A percentile compares a stretch with the other conserved stretches of the same genome.
phyloP scores from a whole-genome alignment of 2,888 invertebrate species.

The Cylloceria caligata region DNA sequence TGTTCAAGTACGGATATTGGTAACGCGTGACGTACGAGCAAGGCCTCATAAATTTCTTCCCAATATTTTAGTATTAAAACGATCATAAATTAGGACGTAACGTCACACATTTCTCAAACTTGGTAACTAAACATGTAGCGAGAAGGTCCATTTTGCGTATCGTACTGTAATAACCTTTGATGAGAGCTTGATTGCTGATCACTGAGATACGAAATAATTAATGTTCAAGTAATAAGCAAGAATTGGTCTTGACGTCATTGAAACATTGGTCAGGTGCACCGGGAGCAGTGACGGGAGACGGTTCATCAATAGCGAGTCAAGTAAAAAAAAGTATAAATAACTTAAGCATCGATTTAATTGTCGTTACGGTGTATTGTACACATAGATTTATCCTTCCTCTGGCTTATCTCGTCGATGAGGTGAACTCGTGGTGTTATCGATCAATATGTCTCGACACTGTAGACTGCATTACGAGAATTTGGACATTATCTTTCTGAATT shows the following conservation, averaged over 20 bases:
- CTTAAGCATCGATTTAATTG: conserved; percentile 60
- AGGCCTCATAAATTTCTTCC: not conserved
- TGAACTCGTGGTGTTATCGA: conserved; percentile 37
- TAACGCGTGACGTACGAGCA: not conserved
- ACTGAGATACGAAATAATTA: conserved; percentile 60
- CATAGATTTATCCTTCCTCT: conserved; percentile 13
- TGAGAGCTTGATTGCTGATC: conserved; percentile 60
- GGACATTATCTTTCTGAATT: conserved; percentile 18
- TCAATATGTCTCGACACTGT: conserved; percentile 41
- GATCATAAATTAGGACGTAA: not conserved
- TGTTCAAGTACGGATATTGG: not conserved
- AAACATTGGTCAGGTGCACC: conserved; percentile 41
- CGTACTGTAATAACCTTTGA: conserved; percentile 41
- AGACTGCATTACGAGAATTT: conserved; percentile 16
- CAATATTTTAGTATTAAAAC: not conserved
- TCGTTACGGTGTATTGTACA: conserved; percentile 45
- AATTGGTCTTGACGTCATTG: conserved; percentile 58
- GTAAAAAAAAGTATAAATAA: conserved; percentile 63
- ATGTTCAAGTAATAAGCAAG: conserved; percentile 62
- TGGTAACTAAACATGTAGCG: not conserved
- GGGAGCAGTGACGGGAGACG: conserved; percentile 11
- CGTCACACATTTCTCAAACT: not conserved
- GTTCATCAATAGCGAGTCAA: conserved; percentile 58
- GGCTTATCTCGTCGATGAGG: conserved; percentile 31
- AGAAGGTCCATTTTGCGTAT: not conserved